Evolutionary conservation across 2,797 vertebrate species (phyloP).

Genomic region (Varecia variegata): DNA sequence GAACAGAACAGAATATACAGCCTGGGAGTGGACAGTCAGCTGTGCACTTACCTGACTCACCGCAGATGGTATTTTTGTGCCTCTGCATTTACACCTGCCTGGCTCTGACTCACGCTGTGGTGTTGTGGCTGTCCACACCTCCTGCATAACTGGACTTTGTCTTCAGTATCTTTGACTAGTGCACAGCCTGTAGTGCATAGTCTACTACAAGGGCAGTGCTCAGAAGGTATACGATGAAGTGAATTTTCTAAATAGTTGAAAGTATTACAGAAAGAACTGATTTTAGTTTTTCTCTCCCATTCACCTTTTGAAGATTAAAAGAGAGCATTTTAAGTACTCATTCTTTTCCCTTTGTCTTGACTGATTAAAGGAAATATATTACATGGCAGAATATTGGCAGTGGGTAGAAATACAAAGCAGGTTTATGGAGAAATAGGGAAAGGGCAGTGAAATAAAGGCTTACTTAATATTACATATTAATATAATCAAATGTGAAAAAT

Average conservation of each 20-base stretch:
- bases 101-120: not conserved
- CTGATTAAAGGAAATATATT: not conserved
- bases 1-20: not conserved
- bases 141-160: not conserved
- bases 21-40: not conserved
- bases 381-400: rapidly evolving
- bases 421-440: not conserved
- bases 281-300: not conserved
- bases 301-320: not conserved
- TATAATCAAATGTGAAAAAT: not conserved
- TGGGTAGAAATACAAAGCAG: not conserved
- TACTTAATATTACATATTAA: not conserved
- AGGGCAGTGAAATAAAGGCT: not conserved
- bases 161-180: not conserved
- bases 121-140: not conserved
- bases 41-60: not conserved
- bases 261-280: not conserved
- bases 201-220: not conserved
- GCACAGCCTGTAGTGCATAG: not conserved
- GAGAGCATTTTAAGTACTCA: not conserved
- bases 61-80: not conserved
- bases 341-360: not conserved
- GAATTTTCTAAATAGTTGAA: constrained; percentile 37
- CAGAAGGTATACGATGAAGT: not conserved
- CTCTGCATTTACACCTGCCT: not conserved